These are phyloP conservation scores for Atta cephalotes DNA, from an alignment of 1,140 invertebrate species.

Conservation along the genomic window DNA sequence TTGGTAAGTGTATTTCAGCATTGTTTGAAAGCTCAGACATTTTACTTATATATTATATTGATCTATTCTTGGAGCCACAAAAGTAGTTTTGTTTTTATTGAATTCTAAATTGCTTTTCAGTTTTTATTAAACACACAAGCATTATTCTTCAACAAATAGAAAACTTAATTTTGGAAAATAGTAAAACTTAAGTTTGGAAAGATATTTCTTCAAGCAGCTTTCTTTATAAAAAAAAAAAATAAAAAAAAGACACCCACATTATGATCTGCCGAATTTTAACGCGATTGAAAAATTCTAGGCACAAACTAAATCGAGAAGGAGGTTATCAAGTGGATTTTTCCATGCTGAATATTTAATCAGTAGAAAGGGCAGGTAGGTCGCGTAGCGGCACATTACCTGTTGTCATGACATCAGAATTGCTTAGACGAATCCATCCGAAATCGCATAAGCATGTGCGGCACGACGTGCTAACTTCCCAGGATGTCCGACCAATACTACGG, in stretches of 20 bases:
- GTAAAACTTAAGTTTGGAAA: background rate
- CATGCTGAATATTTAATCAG: constrained; percentile 71
- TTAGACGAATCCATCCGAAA: constrained; percentile 39
- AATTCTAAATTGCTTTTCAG: too few species aligned
- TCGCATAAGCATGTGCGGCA: constrained; percentile 64
- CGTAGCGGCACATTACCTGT: constrained; percentile 64
- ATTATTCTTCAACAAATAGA: background rate
- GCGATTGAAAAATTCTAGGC: background rate
- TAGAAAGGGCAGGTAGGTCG: constrained; percentile 56
- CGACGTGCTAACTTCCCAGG: constrained; percentile 53
- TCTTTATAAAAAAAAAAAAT: background rate
- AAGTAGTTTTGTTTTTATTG: too few species aligned
- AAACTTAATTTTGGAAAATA: background rate
- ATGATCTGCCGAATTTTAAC: background rate
- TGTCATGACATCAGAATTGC: constrained; percentile 68
- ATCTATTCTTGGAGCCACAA: too few species aligned
- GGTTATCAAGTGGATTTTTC: background rate
- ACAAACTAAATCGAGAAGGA: constrained; percentile 51
- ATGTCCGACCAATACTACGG: background rate
- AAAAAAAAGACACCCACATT: background rate
- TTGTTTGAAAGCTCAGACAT: too few species aligned
- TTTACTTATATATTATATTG: too few species aligned
- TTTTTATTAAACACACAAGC: background rate
- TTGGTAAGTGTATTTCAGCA: too few species aligned
- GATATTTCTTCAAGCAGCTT: background rate